Base-by-base conservation (phyloP, 2,113 vertebrate species). In the Syrmaticus mikado region DNA sequence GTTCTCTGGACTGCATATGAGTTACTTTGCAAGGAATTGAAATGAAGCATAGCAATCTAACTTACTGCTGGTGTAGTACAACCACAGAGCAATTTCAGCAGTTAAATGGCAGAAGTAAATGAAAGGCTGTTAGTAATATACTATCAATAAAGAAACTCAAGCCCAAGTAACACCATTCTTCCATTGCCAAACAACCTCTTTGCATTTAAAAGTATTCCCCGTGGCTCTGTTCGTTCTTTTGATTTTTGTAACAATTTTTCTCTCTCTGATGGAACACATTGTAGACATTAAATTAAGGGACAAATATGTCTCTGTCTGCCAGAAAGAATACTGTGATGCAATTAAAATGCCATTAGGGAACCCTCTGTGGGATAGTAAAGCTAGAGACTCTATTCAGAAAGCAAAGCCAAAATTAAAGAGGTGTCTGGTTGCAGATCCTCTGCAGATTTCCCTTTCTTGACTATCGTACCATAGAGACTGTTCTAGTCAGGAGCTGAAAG, bases 351-450 rank as follows among this genome's bases (percentile, higher is more conserved):
- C 88, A 94, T 96, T 96, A 95, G 61, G 92, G 88, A 95, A 66
- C 87, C 82, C 87, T 82, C 91, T 48, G 67, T 85, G 95, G 95
- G 94, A 96, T 87, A 53, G 78, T 96, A 95, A 97, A 93, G 82
- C 93, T 60, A 94, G 95, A 97, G 93, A 79, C 95, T 90, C 94
- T 50, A 94, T 97, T 96, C 94, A 96, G 93, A 95, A 91, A 93
- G 94, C 70, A 82, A 92, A 93, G 90, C 87, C 95, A 96, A 90
- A 95, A 95, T 95, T 96, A 92, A 89, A 94, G 95, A 96, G 89
- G 89, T 95, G 94, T 95, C 95, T 93, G 89, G 96, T 93, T 96
- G 93, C 96, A 97, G 94, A 95, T 96, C 92, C 94, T 96, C 94
- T 95, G 78, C 94, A 97, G 95, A 94, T 94, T 95, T 97, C 92